Conservation (phyloP, 2,888 invertebrate genomes). For the Tuta absoluta region DNA sequence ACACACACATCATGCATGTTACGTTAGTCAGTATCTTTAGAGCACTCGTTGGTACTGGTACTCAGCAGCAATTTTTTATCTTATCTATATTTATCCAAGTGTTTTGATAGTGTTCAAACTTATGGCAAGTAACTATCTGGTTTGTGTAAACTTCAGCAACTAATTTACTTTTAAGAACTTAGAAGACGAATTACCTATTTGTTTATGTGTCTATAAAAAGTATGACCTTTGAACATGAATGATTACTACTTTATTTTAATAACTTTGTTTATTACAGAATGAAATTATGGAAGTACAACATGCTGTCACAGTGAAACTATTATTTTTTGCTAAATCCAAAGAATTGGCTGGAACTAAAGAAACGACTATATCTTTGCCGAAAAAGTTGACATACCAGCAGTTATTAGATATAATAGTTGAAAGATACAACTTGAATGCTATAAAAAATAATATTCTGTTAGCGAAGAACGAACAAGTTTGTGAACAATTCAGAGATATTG, state of each 20-base stretch:
- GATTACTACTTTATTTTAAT: background rate
- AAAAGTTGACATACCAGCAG: conserved; percentile 76
- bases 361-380: conserved; percentile 75
- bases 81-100: background rate
- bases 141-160: background rate
- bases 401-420: conserved; percentile 83
- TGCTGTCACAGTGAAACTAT: conserved; percentile 82
- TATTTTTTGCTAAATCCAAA: conserved; percentile 95
- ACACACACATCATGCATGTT: background rate
- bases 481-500: conserved; percentile 74
- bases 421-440: conserved; percentile 83
- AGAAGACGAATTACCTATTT: background rate
- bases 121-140: conserved; percentile 1
- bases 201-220: background rate
- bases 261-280: conserved; percentile 47
- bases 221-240: background rate
- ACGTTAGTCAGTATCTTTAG: background rate
- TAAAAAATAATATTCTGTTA: conserved; percentile 87
- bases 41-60: background rate
- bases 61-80: background rate
- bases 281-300: conserved; percentile 73
- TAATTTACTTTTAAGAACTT: background rate
- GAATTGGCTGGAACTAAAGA: conserved; percentile 87
- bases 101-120: background rate
- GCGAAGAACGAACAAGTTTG: conserved; percentile 93